phyloP scores from a whole-genome alignment of 2,888 invertebrate species.

The Charanyca ferruginea region DNA sequence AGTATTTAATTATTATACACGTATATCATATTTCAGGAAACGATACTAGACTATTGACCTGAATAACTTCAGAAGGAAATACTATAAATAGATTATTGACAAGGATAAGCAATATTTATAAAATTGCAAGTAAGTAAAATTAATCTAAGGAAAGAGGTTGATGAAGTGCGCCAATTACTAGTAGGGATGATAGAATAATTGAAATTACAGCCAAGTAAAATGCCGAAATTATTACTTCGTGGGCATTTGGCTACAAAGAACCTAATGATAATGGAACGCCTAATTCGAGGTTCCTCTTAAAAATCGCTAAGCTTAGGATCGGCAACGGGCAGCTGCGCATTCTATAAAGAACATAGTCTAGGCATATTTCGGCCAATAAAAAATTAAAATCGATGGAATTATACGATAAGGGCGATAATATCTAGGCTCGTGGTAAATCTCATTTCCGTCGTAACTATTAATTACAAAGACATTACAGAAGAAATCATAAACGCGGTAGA shows the following conservation, averaged over 20 bases:
- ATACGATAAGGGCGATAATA: too few relatives aligned
- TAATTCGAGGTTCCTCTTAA: background rate
- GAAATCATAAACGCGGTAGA: background rate
- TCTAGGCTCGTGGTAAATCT: too few relatives aligned
- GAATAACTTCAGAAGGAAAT: slow-evolving; percentile 48
- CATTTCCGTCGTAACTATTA: background rate
- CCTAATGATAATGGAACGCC: too few relatives aligned
- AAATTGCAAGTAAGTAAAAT: background rate
- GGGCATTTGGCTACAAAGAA: too few relatives aligned
- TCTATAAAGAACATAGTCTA: background rate
- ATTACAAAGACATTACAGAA: background rate
- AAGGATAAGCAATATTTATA: slow-evolving; percentile 5
- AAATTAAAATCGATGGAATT: too few relatives aligned
- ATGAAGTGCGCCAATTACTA: background rate
- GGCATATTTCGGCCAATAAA: too few relatives aligned
- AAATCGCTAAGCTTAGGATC: background rate
- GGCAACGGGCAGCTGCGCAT: too few relatives aligned
- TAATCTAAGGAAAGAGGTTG: background rate
- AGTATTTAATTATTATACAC: slow-evolving; percentile 33
- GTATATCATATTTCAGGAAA: slow-evolving; percentile 46
- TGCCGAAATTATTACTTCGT: too few relatives aligned
- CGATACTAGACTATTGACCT: slow-evolving; percentile 38
- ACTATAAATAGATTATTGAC: slow-evolving; percentile 8
- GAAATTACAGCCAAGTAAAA: too few relatives aligned
- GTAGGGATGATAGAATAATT: too few relatives aligned